Evolutionary conservation across 2,797 vertebrate genomes (phyloP), one percentile per base, ranked within the genome.

Genomic region (Diceros bicornis): DNA sequence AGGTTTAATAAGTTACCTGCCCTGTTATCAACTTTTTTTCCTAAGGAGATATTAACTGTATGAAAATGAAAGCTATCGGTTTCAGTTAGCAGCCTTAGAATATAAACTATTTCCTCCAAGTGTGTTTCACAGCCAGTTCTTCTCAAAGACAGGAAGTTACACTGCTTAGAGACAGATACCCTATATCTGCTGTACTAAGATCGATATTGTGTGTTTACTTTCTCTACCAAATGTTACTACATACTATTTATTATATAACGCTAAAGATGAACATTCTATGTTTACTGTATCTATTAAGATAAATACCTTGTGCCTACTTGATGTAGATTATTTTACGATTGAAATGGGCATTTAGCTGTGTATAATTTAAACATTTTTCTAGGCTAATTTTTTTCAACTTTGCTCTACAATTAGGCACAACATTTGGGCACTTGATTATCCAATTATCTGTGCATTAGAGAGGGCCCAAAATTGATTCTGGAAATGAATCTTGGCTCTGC

Each of bases 21-120:
- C 72, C 77, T 3, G 0, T 13, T 23, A 3, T 8, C 27, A 6
- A 34, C 27, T 0, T 44, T 1, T 27, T 27, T 0, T 7, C 9
- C 82, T 32, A 27, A 47, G 47, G 44, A 50, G 64, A 61, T 0
- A 7, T 4, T 34, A 50, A 20, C 37, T 17, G 25, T 0, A 55
- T 16, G 8, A 3, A 11, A 27, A 34, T 21, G 7, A 44, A 14
- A 66, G 59, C 59, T 13, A 20, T 6, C 9, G 5, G 75, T 41
- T 52, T 4, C 6, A 32, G 41, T 29, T 14, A 37, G n/a, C 10
- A 29, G 77, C 37, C 68, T 32, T 44, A 3, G 47, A 13, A 57
- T 50, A 29, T 12, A 47, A 57, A 32, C 72, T 17, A 4, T 4
- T 91, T 78, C 62, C 57, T 32, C 16, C 72, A 17, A 1, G 2